Evolutionary conservation across 2,113 vertebrate species (phyloP), one percentile per base, ranked within the genome.

Genomic region (Mellivora capensis): DNA sequence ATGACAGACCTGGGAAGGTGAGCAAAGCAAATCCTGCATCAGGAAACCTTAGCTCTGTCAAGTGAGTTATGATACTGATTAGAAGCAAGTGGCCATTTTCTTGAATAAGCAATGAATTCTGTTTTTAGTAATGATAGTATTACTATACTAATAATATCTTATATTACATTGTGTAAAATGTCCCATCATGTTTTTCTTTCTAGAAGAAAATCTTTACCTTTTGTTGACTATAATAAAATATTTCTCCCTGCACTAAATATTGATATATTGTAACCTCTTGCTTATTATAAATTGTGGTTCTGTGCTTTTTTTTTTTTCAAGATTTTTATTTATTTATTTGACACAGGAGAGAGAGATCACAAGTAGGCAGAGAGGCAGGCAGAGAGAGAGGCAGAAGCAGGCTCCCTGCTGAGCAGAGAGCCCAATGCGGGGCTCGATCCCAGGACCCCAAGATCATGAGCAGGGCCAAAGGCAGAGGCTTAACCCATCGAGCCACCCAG

Each of bases 131-230:
- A 57, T 25, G 12, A 89, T 37, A 87, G 44, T 44, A 25, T 71
- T 94, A 84, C 52, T 91, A 13, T 59, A 54, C 20, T 44, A 92
- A 71, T 90, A 49, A 62, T 71, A 69, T 42, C 76, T 83, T 37
- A 79, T 82, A 61, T 61, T 69, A 62, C 1, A 61, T 18, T 76
- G 6, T 94, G 7, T 92, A 90, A 90, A 87, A 76, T 72, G 15
- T 52, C 87, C 52, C 72, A n/a, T 93, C 52, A 86, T 96, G 12
- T 96, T 77, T 42, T 15, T 52, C 21, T 95, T 96, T 89, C 67
- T 87, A 39, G 72, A 83, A 95, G 37, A 84, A 90, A 95, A 90
- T 93, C 72, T 89, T 93, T 86, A 88, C 25, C 34, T 92, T 57
- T 72, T 91, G 82, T 62, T 74, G 64, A 79, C 27, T 77, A 4